Percentiles rank a stretch among this genome's conserved stretches.
These are phyloP conservation scores for Tragulus kanchil DNA, from an alignment of 2,113 vertebrate genomes.

Conservation along the genomic window DNA sequence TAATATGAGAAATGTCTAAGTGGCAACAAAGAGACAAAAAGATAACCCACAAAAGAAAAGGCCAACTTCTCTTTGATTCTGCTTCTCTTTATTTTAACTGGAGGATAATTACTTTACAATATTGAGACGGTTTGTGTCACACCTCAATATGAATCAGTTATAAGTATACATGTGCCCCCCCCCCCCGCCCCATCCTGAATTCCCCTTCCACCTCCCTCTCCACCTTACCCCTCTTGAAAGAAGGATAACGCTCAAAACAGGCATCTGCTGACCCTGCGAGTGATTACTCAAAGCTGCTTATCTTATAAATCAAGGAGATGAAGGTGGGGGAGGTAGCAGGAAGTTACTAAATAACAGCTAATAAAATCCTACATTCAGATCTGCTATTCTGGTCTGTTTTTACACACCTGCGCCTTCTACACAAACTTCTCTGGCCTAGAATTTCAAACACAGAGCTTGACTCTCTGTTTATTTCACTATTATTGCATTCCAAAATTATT, in stretches of 20 bases:
- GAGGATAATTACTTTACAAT: background rate
- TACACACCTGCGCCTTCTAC: background rate
- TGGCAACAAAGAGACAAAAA: background rate
- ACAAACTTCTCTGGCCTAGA: background rate
- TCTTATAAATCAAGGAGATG: background rate
- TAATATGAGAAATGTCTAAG: conserved; percentile 43
- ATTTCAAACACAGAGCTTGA: background rate
- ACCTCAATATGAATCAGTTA: background rate
- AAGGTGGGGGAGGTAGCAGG: background rate
- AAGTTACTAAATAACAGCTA: background rate
- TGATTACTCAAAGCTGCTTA: background rate
- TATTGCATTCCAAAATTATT: conserved; percentile 20
- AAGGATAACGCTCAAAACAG: background rate
- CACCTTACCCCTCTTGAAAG: background rate
- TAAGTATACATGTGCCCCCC: background rate
- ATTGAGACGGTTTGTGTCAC: background rate
- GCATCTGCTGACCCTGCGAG: background rate
- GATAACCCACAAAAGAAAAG: background rate
- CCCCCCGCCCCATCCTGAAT: background rate
- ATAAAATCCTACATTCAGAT: background rate
- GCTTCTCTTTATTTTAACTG: background rate
- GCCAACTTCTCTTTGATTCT: background rate
- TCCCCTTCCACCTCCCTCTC: background rate
- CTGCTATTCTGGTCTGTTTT: background rate
- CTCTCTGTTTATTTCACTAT: background rate